Evolutionary conservation across 92 coral and sea anemone species (phyloP), one percentile per base, ranked within the genome.

Genomic region (Zoanthus gigantus): DNA sequence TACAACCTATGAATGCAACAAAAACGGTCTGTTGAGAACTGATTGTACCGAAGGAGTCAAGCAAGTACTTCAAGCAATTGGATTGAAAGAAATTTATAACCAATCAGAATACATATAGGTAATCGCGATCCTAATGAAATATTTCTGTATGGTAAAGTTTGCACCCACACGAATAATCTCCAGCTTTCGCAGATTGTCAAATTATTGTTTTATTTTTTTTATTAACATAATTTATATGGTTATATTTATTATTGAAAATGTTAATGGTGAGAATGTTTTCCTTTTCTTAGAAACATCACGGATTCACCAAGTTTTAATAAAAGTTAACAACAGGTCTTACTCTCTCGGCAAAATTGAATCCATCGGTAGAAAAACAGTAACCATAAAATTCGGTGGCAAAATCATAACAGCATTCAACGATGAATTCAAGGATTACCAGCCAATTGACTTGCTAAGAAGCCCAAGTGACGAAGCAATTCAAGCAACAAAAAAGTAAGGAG

Each of bases 361-460:
- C 32, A 53, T 78, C 6, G 72, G 83, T 34, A 57, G 71, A 78
- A 78, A 17, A 78, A 58, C 16, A 57, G 54, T 78, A 17, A 34
- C 54, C 9, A 60, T 78, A 60, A 60, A 78, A 42, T 0, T 10
- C 5, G 34, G 9, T 4, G 1, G 34, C 10, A 47, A 52, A 44
- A 78, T 50, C 71, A 31, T 58, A 8, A 57, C 71, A 1, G 45
- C 52, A 17, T 58, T 34, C 56, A 78, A 57, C 34, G 54, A 78
- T 45, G 71, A 57, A 0, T 78, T 78, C 72, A 34, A 37, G 37
- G 32, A 78, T 7, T 78, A 78, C 57, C 83, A 78, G 72, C 83
- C 83, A 60, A 58, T 78, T 14, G 83, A 78, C 8, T 56, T 58
- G 30, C 34, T 78, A 1, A 58, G 53, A 42, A 15, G 46, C 82